Percentiles rank a stretch among this genome's conserved stretches.
These are phyloP conservation scores for Dendroctonus valens DNA, from an alignment of 1,140 invertebrate genomes.

Conservation along the genomic window DNA sequence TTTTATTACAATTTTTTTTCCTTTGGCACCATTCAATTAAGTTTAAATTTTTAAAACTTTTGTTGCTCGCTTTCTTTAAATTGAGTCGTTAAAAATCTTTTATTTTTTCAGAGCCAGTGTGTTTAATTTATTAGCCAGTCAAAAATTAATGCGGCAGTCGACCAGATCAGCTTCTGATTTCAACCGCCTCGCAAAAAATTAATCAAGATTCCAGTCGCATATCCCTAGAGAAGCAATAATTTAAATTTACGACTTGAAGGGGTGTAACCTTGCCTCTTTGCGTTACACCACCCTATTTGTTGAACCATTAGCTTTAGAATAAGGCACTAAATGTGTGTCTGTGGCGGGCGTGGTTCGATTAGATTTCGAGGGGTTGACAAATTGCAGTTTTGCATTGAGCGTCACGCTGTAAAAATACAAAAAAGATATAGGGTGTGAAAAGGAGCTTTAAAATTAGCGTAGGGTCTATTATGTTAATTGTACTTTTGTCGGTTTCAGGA, in stretches of 20 bases:
- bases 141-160: constrained; percentile 5
- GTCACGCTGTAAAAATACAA: background rate
- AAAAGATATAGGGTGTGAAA: too few species aligned
- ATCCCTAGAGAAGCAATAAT: constrained; percentile 11
- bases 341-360: constrained; percentile 32
- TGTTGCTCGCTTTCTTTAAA: too few species aligned
- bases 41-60: too few species aligned
- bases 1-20: too few species aligned
- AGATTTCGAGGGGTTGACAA: constrained; percentile 26
- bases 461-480: too few species aligned
- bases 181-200: constrained; percentile 18
- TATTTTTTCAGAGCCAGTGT: too few species aligned
- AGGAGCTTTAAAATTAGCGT: too few species aligned
- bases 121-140: background rate
- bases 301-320: constrained; percentile 39
- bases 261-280: constrained; percentile 26
- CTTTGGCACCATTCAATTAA: too few species aligned
- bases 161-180: constrained; percentile 1
- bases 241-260: constrained; percentile 22
- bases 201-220: constrained; percentile 17
- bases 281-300: constrained; percentile 39
- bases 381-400: constrained; percentile 10
- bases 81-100: too few species aligned
- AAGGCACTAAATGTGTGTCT: constrained; percentile 38
- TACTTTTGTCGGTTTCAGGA: too few species aligned